Percentiles rank a stretch among this genome's conserved stretches.
Conservation (phyloP, 2,797 vertebrate genomes). For the Orestias chungarensis region DNA sequence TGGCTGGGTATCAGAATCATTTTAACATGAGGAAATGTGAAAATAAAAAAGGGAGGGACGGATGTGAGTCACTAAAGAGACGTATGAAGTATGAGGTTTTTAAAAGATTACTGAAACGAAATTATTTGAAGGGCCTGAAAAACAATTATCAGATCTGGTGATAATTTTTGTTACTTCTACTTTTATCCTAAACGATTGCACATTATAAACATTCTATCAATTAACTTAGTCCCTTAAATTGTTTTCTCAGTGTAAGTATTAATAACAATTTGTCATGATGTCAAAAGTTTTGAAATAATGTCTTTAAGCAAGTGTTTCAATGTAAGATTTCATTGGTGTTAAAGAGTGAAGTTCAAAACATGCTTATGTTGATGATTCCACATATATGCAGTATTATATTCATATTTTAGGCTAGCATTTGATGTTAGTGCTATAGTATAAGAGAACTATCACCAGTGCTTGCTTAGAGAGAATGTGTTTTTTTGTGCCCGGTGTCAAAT, state of each 20-base stretch:
- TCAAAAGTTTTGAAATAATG: not conserved
- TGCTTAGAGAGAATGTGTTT: conserved; percentile 43
- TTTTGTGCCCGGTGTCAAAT: conserved; percentile 43
- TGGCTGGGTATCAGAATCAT: conserved; percentile 66
- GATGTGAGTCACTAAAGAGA: conserved; percentile 65
- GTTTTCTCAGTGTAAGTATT: no score
- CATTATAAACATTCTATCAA: not conserved
- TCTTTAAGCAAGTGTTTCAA: not conserved
- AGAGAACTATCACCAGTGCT: conserved; percentile 13
- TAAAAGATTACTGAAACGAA: conserved; percentile 50
- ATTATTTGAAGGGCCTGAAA: conserved; percentile 43
- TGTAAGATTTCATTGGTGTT: not conserved
- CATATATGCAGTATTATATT: not conserved
- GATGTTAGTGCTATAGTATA: not conserved
- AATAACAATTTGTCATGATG: no score
- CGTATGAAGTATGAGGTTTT: conserved; percentile 45
- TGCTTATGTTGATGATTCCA: not conserved
- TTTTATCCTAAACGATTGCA: not conserved
- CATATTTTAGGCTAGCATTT: not conserved
- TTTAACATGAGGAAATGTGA: conserved; percentile 66
- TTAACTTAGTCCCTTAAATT: no score
- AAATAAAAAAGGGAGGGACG: conserved; percentile 39
- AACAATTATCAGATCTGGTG: conserved; percentile 24
- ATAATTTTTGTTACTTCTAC: conserved; percentile 21
- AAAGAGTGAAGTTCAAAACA: not conserved